Percentiles rank a stretch among this genome's conserved stretches.
These are phyloP conservation scores for Pyxicephalus adspersus DNA, from an alignment of 2,113 vertebrate species.

Conservation along the genomic window DNA sequence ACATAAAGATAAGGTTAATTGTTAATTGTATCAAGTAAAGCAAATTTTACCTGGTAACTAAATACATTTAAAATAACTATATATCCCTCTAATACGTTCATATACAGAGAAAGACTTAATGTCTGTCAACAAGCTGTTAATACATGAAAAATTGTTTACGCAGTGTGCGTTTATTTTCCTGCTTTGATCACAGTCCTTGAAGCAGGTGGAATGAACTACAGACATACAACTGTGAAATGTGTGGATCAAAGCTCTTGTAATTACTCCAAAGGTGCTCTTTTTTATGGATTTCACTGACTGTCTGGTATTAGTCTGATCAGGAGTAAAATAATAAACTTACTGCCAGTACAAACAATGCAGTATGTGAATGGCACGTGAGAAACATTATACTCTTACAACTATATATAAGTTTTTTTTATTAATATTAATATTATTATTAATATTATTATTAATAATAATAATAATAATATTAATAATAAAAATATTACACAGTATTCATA, in stretches of 20 bases:
- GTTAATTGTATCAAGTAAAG: no score
- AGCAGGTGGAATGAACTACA: constrained; percentile 53
- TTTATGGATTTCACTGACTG: constrained; percentile 25
- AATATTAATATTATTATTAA: neutral
- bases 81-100: neutral
- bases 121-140: constrained; percentile 16
- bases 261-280: constrained; percentile 58
- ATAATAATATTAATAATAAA: no score
- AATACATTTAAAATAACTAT: no score
- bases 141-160: constrained; percentile 12
- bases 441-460: no score
- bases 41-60: no score
- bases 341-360: neutral
- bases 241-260: constrained; percentile 63
- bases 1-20: no score
- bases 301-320: constrained; percentile 20
- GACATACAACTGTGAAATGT: constrained; percentile 50
- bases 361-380: neutral
- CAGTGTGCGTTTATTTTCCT: constrained; percentile 53
- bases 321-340: neutral
- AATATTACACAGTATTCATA: no score
- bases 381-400: neutral
- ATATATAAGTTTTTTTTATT: neutral
- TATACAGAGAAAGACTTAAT: constrained; percentile 3
- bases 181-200: constrained; percentile 57